phyloP scores from a whole-genome alignment of 2,113 vertebrate species.

The Delphinapterus leucas region DNA sequence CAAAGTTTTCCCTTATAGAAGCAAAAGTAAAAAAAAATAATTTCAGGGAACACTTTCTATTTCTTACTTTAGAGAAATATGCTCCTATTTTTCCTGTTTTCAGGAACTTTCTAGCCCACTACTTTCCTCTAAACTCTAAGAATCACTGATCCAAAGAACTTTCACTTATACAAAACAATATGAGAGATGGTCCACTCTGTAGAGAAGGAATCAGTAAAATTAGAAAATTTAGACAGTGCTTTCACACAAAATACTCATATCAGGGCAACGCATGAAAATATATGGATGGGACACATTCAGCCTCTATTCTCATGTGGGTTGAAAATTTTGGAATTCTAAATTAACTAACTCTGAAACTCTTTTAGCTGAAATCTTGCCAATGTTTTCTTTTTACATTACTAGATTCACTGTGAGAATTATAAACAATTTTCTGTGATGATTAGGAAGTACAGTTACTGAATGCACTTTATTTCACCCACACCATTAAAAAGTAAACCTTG shows the following conservation, averaged over 20 bases:
- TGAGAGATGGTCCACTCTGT: neutral
- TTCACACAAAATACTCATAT: neutral
- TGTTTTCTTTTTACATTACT: neutral
- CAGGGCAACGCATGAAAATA: neutral
- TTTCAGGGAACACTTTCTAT: neutral
- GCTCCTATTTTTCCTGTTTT: neutral
- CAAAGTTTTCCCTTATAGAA: neutral
- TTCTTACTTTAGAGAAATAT: neutral
- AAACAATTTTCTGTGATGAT: neutral
- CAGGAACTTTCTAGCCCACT: neutral
- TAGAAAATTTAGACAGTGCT: neutral
- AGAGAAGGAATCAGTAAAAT: neutral
- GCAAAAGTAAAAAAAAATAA: neutral
- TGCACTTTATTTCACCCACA: neutral
- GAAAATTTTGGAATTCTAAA: neutral
- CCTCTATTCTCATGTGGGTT: neutral
- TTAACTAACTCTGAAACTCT: neutral
- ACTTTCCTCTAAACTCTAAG: neutral
- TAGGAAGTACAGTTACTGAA: neutral
- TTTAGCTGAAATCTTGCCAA: neutral
- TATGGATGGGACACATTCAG: neutral
- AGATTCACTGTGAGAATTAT: slow-evolving; percentile 28
- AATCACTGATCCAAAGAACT: neutral
- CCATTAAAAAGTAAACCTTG: slow-evolving; percentile 30
- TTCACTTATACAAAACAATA: neutral